Evolutionary conservation across 2,113 vertebrate genomes (phyloP).

Genomic region (Axis porcinus): DNA sequence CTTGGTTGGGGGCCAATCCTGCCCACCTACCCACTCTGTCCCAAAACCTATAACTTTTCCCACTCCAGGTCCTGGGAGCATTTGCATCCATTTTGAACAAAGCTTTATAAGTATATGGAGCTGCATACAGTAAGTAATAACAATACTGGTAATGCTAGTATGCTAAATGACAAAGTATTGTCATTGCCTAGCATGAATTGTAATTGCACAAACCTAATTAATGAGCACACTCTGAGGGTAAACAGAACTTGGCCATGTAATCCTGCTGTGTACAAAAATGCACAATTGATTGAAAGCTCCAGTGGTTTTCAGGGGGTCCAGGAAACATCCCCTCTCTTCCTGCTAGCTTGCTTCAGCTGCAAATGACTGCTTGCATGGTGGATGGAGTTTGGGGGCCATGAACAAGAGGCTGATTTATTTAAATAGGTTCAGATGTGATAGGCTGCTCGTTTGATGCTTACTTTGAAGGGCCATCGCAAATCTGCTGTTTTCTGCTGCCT

Average conservation of each 20-base stretch:
- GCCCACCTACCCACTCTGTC: not conserved
- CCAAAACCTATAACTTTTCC: not conserved
- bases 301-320: slow-evolving; percentile 38
- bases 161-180: too few relatives aligned
- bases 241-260: slow-evolving; percentile 23
- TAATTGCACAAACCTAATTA: slow-evolving; percentile 33
- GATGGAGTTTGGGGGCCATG: slow-evolving; percentile 21
- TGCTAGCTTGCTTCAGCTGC: slow-evolving; percentile 6
- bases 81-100: slow-evolving; percentile 17
- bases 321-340: not conserved
- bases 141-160: slow-evolving; percentile 15
- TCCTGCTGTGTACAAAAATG: slow-evolving; percentile 23
- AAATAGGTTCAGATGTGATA: slow-evolving; percentile 44
- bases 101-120: not conserved
- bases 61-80: not conserved
- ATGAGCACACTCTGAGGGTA: not conserved
- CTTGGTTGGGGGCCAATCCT: not conserved
- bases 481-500: slow-evolving; percentile 43
- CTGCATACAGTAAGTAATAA: not conserved
- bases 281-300: slow-evolving; percentile 37
- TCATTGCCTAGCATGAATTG: not conserved
- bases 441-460: slow-evolving; percentile 28
- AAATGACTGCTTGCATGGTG: not conserved
- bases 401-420: slow-evolving; percentile 49
- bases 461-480: slow-evolving; percentile 37